Evolutionary conservation across 2,113 vertebrate species (phyloP).

Genomic region (Heterocephalus glaber): DNA sequence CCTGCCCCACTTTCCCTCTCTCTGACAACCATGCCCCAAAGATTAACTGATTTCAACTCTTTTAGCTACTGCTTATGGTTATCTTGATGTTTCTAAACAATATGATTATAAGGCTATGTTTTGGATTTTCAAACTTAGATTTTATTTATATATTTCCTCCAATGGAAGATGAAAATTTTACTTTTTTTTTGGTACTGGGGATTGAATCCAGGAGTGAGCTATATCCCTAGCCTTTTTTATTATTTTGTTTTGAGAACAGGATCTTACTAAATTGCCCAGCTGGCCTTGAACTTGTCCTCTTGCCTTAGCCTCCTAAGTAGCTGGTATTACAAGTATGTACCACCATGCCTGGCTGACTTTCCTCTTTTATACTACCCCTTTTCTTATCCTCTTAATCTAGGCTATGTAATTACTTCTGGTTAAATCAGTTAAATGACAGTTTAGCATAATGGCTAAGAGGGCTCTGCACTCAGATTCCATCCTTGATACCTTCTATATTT

Average conservation of each 20-base stretch:
- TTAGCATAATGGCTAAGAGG: not conserved
- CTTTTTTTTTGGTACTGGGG: not conserved
- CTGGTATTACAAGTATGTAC: not conserved
- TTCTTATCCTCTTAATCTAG: not conserved
- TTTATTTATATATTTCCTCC: not conserved
- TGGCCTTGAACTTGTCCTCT: not conserved
- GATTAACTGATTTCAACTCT: not conserved
- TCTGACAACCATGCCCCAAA: not conserved
- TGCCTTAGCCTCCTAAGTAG: not conserved
- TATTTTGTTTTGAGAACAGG: not conserved
- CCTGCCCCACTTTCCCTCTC: not conserved
- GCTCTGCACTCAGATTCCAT: not conserved
- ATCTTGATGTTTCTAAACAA: conserved; percentile 19
- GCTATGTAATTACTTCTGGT: not conserved
- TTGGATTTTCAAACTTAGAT: conserved; percentile 47
- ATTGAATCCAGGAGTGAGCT: not conserved
- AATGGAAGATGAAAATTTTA: conserved; percentile 3
- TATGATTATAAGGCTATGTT: not conserved
- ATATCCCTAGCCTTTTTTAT: not conserved
- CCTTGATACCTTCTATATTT: not conserved
- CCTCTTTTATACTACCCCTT: not conserved
- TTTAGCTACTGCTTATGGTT: not conserved
- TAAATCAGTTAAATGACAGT: not conserved
- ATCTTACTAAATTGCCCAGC: not conserved
- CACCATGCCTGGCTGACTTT: not conserved